phyloP scores from a whole-genome alignment of 2,888 invertebrate species.

The Drosophila borealis region DNA sequence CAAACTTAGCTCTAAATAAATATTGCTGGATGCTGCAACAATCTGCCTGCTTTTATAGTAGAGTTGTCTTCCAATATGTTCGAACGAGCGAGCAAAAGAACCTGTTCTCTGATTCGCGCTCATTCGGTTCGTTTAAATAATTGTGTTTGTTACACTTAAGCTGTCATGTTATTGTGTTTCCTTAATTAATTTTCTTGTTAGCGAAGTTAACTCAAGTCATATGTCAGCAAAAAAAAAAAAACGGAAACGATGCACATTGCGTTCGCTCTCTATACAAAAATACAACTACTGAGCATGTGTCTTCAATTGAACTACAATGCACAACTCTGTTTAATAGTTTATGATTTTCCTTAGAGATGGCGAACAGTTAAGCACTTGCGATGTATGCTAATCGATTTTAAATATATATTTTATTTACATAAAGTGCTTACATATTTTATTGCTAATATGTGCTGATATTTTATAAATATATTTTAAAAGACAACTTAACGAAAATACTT shows the following conservation, averaged over 20 bases:
- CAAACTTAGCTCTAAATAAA: constrained; percentile 16
- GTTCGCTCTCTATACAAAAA: not conserved
- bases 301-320: not conserved
- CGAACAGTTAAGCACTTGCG: not conserved
- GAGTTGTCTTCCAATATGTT: constrained; percentile 6
- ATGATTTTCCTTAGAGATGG: not conserved
- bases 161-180: no score
- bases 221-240: not conserved
- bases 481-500: no score
- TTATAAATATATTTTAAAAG: not conserved
- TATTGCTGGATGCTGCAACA: constrained; percentile 31
- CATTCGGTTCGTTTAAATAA: not conserved
- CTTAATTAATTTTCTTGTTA: no score
- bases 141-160: not conserved
- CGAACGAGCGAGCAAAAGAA: constrained; percentile 12
- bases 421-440: not conserved
- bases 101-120: not conserved
- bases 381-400: not conserved
- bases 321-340: not conserved
- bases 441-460: not conserved
- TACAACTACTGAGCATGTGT: fast-evolving
- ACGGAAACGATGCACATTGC: not conserved
- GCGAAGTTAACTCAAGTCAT: no score
- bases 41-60: constrained; percentile 26
- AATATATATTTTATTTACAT: not conserved